These are phyloP conservation scores for Rhineura floridana DNA, from an alignment of 2,113 vertebrate genomes.

Conservation along the genomic window DNA sequence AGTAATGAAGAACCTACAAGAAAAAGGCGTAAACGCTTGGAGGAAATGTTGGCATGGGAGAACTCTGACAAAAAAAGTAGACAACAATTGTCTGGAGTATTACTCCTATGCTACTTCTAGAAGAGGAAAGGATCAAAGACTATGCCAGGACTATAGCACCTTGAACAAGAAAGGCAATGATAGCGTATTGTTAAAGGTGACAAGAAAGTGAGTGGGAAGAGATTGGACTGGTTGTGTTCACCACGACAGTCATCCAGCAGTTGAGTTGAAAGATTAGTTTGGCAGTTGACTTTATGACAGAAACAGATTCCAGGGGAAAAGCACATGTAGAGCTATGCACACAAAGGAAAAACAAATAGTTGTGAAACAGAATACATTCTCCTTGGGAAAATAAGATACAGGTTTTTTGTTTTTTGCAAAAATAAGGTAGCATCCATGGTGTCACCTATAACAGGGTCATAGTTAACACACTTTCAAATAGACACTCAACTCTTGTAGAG, in stretches of 20 bases:
- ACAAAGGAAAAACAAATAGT: background rate
- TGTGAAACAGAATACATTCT: background rate
- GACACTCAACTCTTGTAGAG: background rate
- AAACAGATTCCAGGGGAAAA: background rate
- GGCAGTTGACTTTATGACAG: too few species aligned
- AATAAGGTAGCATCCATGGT: background rate
- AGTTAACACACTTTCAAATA: background rate
- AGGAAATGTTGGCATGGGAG: background rate
- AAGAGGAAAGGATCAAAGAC: conserved; percentile 12
- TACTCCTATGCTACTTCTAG: background rate
- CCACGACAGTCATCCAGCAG: background rate
- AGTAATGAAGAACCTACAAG: background rate
- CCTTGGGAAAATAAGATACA: background rate
- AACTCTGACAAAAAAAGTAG: background rate
- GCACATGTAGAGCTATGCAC: background rate
- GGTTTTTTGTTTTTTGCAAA: background rate
- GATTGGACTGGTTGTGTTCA: background rate
- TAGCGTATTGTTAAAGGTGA: conserved; percentile 17
- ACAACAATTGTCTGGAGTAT: background rate
- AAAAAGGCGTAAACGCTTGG: background rate
- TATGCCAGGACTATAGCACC: conserved; percentile 8
- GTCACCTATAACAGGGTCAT: background rate
- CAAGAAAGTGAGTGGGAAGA: background rate
- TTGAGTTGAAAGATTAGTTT: background rate
- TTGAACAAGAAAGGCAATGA: background rate